Evolutionary conservation across 2,797 vertebrate species (phyloP).

Genomic region (Melanotaenia trifasciata): DNA sequence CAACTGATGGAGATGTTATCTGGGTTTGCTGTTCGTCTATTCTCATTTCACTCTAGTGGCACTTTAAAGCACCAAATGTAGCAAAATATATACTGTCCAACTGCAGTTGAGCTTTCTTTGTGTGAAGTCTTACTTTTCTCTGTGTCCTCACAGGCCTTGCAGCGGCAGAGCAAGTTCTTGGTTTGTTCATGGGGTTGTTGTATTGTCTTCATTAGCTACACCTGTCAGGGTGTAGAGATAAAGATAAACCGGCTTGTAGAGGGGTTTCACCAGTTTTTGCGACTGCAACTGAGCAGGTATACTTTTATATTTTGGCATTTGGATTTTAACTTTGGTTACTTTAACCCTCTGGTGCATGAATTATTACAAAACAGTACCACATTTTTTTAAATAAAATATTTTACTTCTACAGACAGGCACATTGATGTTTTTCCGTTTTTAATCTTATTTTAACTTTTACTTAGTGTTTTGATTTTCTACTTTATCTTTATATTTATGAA

Average conservation of each 20-base stretch:
- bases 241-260: background rate
- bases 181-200: background rate
- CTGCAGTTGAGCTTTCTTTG: background rate
- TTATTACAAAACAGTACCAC: too few relatives aligned
- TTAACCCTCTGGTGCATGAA: background rate
- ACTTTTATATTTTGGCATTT: background rate
- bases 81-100: constrained; percentile 7
- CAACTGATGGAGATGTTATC: constrained; percentile 8
- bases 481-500: too few relatives aligned
- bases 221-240: background rate
- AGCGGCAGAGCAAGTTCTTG: background rate
- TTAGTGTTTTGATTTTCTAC: too few relatives aligned
- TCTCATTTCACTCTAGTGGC: constrained; percentile 12
- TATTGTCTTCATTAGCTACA: background rate
- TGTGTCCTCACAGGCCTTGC: background rate
- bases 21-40: constrained; percentile 1
- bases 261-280: background rate
- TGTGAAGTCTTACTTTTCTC: background rate
- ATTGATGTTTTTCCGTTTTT: too few relatives aligned
- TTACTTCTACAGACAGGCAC: too few relatives aligned
- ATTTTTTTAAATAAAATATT: too few relatives aligned
- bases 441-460: too few relatives aligned
- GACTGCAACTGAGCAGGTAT: background rate
- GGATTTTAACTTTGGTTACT: background rate
- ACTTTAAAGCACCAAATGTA: constrained; percentile 12